Conservation (phyloP, 2,113 vertebrate genomes). For the Zeus faber region DNA sequence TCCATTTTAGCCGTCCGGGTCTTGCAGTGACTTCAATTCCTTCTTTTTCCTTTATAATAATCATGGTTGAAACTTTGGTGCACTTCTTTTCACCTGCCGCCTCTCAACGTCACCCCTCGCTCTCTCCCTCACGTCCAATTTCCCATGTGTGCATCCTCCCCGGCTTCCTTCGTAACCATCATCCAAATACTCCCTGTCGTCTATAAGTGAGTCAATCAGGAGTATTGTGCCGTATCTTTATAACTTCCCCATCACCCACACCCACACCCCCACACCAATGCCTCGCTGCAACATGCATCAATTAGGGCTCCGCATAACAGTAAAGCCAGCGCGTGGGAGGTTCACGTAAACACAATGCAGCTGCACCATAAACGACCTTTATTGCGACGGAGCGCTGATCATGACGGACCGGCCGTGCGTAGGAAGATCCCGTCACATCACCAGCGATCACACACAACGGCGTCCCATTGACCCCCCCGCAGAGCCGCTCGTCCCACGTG, state of each 20-base stretch:
- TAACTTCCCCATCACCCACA: too few species aligned
- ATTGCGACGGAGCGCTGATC: slow-evolving; percentile 4
- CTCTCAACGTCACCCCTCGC: not conserved
- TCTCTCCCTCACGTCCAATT: not conserved
- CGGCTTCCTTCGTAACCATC: not conserved
- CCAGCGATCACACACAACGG: too few species aligned
- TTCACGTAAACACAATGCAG: slow-evolving; percentile 1
- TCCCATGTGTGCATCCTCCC: not conserved
- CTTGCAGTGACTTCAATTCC: too few species aligned
- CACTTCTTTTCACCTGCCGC: too few species aligned
- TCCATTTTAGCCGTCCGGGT: too few species aligned
- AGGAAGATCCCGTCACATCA: too few species aligned
- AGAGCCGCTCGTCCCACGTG: too few species aligned
- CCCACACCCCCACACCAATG: not conserved
- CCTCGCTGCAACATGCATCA: not conserved
- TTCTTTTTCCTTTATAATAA: too few species aligned
- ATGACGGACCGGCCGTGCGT: not conserved
- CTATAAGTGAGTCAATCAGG: not conserved
- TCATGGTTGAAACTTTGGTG: too few species aligned
- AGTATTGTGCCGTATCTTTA: not conserved
- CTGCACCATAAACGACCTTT: slow-evolving; percentile 11
- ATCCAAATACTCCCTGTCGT: not conserved
- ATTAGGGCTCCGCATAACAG: slow-evolving; percentile 21
- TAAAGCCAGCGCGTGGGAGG: slow-evolving; percentile 4
- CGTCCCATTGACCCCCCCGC: too few species aligned